phyloP scores from a whole-genome alignment of 2,113 vertebrate species.

The Cairina moschata region DNA sequence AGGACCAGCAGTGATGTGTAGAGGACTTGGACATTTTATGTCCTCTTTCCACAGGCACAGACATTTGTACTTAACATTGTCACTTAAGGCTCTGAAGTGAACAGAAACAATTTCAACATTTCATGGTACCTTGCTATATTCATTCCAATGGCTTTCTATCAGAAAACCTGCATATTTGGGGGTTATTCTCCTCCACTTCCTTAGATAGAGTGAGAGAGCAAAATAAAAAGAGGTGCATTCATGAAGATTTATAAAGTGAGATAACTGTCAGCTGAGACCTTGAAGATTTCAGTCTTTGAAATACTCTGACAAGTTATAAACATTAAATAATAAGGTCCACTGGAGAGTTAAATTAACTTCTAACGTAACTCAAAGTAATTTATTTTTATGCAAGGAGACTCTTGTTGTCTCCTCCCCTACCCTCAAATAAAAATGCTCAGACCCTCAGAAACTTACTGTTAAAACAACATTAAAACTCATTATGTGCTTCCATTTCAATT shows the following conservation, averaged over 20 bases:
- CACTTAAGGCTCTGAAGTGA: background rate
- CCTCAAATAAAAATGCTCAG: background rate
- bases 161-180: background rate
- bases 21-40: background rate
- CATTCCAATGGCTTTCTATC: background rate
- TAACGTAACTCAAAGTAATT: background rate
- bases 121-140: background rate
- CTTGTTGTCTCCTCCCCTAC: background rate
- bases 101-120: background rate
- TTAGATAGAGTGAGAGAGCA: background rate
- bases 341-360: constrained; percentile 16
- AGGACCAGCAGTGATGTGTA: accelerated
- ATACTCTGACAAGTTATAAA: background rate
- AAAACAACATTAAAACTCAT: background rate
- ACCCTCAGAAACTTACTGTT: background rate
- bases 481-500: background rate
- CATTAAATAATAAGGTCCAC: constrained; percentile 3
- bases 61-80: background rate
- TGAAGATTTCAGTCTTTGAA: background rate
- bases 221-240: background rate
- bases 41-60: background rate
- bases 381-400: background rate
- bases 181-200: background rate
- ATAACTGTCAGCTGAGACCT: background rate
- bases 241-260: background rate